A percentile compares a stretch with the other conserved stretches of the same genome.
These are phyloP conservation scores for Acromyrmex echinatior DNA, from an alignment of 1,140 invertebrate genomes.

Conservation along the genomic window DNA sequence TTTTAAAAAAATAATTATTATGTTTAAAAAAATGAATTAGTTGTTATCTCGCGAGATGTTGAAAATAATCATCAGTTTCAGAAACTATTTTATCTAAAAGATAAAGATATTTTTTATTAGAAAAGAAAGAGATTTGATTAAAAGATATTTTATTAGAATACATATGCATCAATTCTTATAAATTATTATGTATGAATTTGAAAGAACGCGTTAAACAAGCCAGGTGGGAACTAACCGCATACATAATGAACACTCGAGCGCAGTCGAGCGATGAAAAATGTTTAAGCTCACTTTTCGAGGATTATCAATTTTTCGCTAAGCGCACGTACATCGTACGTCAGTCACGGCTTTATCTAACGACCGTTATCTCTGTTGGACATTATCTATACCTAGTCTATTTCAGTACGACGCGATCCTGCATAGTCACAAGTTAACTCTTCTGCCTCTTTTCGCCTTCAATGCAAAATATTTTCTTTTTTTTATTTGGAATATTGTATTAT, in stretches of 20 bases:
- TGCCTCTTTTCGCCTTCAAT: constrained; percentile 1
- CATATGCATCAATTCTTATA: not conserved
- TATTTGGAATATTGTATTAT: not conserved
- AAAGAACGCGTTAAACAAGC: not conserved
- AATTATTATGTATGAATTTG: constrained; percentile 30
- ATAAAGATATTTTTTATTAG: too few species aligned
- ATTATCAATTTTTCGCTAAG: constrained; percentile 50
- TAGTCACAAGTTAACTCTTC: constrained; percentile 18
- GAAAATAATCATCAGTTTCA: constrained; percentile 1
- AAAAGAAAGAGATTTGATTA: too few species aligned
- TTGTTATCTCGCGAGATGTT: not conserved
- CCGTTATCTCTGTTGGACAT: constrained; percentile 59
- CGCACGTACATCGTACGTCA: constrained; percentile 56
- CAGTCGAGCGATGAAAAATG: constrained; percentile 31
- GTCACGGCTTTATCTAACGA: constrained; percentile 57
- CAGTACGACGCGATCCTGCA: not conserved
- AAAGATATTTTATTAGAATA: too few species aligned
- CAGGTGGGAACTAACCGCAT: not conserved
- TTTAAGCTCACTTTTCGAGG: constrained; percentile 52
- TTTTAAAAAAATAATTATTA: not conserved
- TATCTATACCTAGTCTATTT: constrained; percentile 52
- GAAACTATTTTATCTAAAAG: not conserved
- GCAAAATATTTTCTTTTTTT: constrained; percentile 22
- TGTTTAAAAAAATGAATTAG: not conserved
- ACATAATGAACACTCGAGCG: constrained; percentile 11